Evolutionary conservation across 2,797 vertebrate species (phyloP).

Genomic region (Sebastes dallii): DNA sequence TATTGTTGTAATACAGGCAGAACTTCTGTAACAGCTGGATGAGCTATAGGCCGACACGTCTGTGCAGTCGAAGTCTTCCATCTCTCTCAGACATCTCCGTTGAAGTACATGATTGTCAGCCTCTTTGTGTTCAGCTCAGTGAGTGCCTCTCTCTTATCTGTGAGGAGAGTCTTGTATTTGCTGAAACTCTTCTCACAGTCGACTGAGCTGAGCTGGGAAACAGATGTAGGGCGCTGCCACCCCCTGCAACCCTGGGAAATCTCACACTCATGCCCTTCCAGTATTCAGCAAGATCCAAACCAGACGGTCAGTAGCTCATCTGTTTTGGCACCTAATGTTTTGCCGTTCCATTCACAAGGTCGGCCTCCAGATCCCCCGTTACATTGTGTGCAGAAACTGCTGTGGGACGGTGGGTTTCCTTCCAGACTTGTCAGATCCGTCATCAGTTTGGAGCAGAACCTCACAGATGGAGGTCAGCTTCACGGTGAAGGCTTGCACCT

Average conservation of each 20-base stretch:
- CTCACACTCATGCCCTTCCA: not conserved
- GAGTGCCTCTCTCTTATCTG: not conserved
- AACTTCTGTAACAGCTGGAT: not conserved
- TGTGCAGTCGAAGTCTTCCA: not conserved
- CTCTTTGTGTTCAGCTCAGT: not conserved
- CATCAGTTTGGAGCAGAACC: not conserved
- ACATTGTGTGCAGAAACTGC: not conserved
- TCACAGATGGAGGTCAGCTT: not conserved
- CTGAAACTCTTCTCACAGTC: conserved; percentile 17
- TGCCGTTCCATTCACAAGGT: not conserved
- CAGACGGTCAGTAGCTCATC: not conserved
- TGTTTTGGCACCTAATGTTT: not conserved
- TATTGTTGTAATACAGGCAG: not conserved
- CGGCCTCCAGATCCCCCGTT: not conserved
- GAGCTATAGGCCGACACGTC: not conserved
- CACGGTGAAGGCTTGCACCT: fast-evolving
- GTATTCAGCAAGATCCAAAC: not conserved
- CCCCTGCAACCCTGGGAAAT: not conserved
- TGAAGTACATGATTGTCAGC: not conserved
- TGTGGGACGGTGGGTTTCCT: not conserved
- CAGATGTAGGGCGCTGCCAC: not conserved
- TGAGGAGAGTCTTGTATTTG: not conserved
- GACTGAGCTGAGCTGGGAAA: not conserved
- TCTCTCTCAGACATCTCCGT: not conserved
- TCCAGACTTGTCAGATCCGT: not conserved